phyloP scores from a whole-genome alignment of 2,888 invertebrate genomes.

The Caenorhabditis uteleia region DNA sequence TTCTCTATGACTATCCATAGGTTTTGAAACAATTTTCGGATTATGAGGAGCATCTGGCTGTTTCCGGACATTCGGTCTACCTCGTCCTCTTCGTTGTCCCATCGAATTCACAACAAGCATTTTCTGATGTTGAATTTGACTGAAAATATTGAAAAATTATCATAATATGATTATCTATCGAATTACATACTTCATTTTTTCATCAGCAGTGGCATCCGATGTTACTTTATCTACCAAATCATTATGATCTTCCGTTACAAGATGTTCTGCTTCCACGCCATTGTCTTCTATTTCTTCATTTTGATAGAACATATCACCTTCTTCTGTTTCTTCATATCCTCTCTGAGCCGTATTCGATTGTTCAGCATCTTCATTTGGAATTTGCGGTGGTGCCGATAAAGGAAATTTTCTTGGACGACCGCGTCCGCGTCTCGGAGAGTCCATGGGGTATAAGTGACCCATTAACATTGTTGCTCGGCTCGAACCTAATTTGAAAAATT shows the following conservation, averaged over 20 bases:
- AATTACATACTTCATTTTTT: constrained; percentile 5
- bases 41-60: too few species aligned
- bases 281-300: neutral
- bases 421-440: constrained; percentile 13
- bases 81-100: constrained; percentile 21
- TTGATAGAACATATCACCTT: neutral
- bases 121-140: constrained; percentile 34
- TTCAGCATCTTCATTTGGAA: constrained; percentile 5
- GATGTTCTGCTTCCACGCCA: constrained; percentile 3
- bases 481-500: too few species aligned
- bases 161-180: too few species aligned
- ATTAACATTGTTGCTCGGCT: constrained; percentile 5
- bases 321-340: neutral
- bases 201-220: neutral
- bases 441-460: neutral
- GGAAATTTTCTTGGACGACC: constrained; percentile 17
- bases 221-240: neutral
- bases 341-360: neutral
- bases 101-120: constrained; percentile 30
- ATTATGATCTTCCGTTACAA: neutral
- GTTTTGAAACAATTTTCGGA: too few species aligned
- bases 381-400: constrained; percentile 3
- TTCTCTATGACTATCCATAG: too few species aligned
- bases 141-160: too few species aligned
- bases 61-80: too few species aligned